Percentiles rank a stretch among this genome's conserved stretches.
These are phyloP conservation scores for Tholera decimalis DNA, from an alignment of 2,888 invertebrate species.

Conservation along the genomic window DNA sequence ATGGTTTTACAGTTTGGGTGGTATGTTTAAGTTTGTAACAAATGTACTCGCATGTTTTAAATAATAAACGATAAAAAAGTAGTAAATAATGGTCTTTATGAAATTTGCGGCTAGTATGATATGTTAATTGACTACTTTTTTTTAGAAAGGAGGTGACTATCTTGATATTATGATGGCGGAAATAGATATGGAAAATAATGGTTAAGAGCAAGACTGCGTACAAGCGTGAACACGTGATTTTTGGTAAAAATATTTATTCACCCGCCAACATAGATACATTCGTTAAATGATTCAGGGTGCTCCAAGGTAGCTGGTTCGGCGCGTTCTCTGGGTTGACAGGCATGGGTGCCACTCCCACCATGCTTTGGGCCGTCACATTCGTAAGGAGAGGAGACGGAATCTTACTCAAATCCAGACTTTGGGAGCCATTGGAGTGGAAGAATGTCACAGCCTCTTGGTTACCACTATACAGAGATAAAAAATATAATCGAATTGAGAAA, in stretches of 20 bases:
- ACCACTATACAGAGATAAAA: constrained; percentile 73
- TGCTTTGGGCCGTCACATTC: constrained; percentile 83
- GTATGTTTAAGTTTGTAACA: no score
- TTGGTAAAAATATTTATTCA: constrained; percentile 16
- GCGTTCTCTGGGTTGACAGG: constrained; percentile 9
- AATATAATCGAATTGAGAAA: no score
- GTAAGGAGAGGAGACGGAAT: constrained; percentile 80
- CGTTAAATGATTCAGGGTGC: constrained; percentile 56
- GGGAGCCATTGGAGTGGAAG: constrained; percentile 80
- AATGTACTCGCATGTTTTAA: no score
- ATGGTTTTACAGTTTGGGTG: no score
- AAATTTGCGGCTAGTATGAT: no score
- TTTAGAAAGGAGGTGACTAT: no score
- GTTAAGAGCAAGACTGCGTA: not conserved
- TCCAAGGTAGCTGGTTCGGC: constrained; percentile 67
- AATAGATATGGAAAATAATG: not conserved
- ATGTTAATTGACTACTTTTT: no score
- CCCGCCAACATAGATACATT: constrained; percentile 29
- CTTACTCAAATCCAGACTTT: constrained; percentile 74
- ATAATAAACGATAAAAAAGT: no score
- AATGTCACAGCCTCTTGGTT: constrained; percentile 83
- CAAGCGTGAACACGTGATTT: not conserved
- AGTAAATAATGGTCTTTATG: no score
- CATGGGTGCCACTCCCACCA: constrained; percentile 80
- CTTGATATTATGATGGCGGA: no score